Conservation (phyloP, 2,113 vertebrate species). For the Marmota flaviventris region DNA sequence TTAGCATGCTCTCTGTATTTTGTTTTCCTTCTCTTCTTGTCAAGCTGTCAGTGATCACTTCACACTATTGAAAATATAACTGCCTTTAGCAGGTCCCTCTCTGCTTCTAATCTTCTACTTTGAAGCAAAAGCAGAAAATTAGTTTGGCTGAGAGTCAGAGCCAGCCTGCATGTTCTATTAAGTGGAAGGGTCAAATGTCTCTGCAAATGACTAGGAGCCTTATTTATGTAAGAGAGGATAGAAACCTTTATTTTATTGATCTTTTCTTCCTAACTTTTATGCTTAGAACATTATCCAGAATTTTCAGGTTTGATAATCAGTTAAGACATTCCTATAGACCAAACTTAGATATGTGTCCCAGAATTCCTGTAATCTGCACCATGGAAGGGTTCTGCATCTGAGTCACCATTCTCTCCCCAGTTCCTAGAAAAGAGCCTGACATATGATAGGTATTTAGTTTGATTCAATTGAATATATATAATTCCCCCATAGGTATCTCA, state of each 20-base stretch:
- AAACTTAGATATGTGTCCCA: neutral
- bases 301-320: neutral
- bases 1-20: constrained; percentile 29
- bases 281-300: neutral
- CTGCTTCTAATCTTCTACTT: constrained; percentile 49
- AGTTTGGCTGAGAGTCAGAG: constrained; percentile 65
- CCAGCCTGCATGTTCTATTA: constrained; percentile 12
- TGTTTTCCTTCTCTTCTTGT: constrained; percentile 42
- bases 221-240: constrained; percentile 32
- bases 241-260: constrained; percentile 1
- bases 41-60: constrained; percentile 46
- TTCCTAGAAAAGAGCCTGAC: neutral
- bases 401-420: neutral
- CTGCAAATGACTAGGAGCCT: neutral
- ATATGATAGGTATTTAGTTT: neutral
- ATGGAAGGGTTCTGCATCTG: neutral
- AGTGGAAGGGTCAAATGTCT: constrained; percentile 18
- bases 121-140: constrained; percentile 71
- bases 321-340: neutral
- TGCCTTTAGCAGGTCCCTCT: constrained; percentile 30
- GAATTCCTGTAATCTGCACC: neutral
- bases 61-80: constrained; percentile 50
- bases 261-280: neutral
- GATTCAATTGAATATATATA: neutral
- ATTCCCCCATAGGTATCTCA: neutral